Percentiles rank a stretch among this genome's conserved stretches.
Conservation (phyloP, 2,888 invertebrate genomes). For the Cryptophagus acutangulus region DNA sequence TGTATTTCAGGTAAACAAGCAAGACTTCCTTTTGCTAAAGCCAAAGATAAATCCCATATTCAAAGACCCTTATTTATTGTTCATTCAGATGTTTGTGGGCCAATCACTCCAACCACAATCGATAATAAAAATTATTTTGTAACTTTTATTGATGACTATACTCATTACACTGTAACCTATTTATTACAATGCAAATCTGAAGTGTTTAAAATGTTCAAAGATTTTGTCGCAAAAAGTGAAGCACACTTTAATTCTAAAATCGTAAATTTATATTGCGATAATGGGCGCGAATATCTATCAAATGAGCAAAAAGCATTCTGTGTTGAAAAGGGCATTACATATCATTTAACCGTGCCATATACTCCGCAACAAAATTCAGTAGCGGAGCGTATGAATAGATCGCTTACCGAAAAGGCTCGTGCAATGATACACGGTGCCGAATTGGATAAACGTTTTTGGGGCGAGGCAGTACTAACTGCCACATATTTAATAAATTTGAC, state of each 20-base stretch:
- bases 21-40: slow-evolving; percentile 16
- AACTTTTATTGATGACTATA: slow-evolving; percentile 8
- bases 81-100: slow-evolving; percentile 19
- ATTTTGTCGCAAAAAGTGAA: not conserved
- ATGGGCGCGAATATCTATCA: slow-evolving; percentile 8
- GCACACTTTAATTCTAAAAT: slow-evolving; percentile 1
- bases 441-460: slow-evolving; percentile 1
- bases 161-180: slow-evolving; percentile 5
- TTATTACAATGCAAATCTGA: slow-evolving; percentile 2
- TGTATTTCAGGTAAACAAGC: slow-evolving; percentile 21
- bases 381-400: not conserved
- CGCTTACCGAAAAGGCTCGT: not conserved
- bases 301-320: slow-evolving; percentile 5
- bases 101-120: slow-evolving; percentile 14
- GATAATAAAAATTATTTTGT: slow-evolving; percentile 10
- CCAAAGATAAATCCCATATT: slow-evolving; percentile 15
- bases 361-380: not conserved
- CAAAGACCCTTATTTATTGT: slow-evolving; percentile 18
- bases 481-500: not conserved
- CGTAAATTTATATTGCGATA: slow-evolving; percentile 2
- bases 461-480: not conserved
- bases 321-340: slow-evolving; percentile 5
- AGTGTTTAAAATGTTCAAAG: not conserved
- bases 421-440: not conserved
- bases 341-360: slow-evolving; percentile 4